Evolutionary conservation across 2,797 vertebrate species (phyloP).

Genomic region (Meriones psammophilus): DNA sequence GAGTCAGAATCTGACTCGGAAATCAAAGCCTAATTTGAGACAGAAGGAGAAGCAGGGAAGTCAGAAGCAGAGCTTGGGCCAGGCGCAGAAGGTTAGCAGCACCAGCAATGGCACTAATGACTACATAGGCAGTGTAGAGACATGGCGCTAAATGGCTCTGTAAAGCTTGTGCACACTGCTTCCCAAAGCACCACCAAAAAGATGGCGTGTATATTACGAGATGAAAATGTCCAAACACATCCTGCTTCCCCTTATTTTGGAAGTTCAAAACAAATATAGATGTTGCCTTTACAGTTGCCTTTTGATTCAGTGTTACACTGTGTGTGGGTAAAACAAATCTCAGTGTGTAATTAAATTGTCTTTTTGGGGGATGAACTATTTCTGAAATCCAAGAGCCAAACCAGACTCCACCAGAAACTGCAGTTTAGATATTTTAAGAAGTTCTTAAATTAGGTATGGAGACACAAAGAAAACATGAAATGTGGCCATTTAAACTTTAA

Average conservation of each 20-base stretch:
- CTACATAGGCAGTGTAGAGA: conserved; percentile 96
- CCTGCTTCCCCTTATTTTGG: conserved; percentile 80
- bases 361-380: conserved; percentile 83
- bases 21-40: conserved; percentile 24
- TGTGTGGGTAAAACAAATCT: conserved; percentile 85
- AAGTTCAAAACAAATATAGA: conserved; percentile 82
- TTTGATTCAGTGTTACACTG: conserved; percentile 88
- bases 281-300: conserved; percentile 90
- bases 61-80: conserved; percentile 74
- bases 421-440: conserved; percentile 80
- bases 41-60: conserved; percentile 55
- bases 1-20: conserved; percentile 73
- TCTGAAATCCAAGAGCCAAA: conserved; percentile 81
- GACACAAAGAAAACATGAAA: conserved; percentile 80
- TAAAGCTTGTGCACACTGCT: conserved; percentile 29
- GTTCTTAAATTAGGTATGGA: conserved; percentile 82
- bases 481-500: conserved; percentile 66
- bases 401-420: conserved; percentile 78
- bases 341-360: conserved; percentile 85
- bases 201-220: conserved; percentile 27
- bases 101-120: conserved; percentile 85
- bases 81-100: conserved; percentile 40
- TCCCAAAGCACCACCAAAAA: conserved; percentile 33
- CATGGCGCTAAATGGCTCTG: conserved; percentile 90
- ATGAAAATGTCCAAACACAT: conserved; percentile 61